Conservation (phyloP, 2,113 vertebrate genomes). For the Cnemophilus loriae region DNA sequence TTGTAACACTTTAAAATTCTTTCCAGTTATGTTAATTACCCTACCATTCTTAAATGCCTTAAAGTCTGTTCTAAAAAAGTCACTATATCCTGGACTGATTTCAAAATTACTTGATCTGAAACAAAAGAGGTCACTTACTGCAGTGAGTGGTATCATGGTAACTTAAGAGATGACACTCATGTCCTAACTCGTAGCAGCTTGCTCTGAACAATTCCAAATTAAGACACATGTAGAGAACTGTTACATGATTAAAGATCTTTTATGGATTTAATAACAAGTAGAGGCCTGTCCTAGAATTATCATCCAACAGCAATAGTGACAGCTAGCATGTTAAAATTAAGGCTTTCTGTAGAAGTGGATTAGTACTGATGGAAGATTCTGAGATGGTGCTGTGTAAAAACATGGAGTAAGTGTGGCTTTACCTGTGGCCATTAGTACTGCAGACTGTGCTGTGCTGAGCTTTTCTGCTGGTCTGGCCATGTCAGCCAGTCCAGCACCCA, state of each 20-base stretch:
- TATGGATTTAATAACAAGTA: neutral
- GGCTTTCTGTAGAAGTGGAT: neutral
- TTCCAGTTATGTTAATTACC: neutral
- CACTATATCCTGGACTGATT: neutral
- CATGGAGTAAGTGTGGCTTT: neutral
- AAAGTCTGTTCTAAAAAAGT: neutral
- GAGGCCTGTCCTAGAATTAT: neutral
- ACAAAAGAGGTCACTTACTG: neutral
- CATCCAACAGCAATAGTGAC: neutral
- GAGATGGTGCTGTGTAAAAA: neutral
- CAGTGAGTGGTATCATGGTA: neutral
- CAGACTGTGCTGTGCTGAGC: slow-evolving; percentile 90
- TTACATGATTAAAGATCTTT: neutral
- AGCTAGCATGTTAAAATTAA: neutral
- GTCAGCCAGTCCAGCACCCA: slow-evolving; percentile 90
- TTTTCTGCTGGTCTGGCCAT: slow-evolving; percentile 95
- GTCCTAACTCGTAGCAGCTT: neutral
- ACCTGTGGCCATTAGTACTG: slow-evolving; percentile 94
- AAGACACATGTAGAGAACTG: neutral
- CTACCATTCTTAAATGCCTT: neutral
- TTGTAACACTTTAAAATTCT: neutral
- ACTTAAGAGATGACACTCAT: neutral
- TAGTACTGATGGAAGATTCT: neutral
- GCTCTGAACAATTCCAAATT: neutral
- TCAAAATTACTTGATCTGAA: neutral